Base-by-base conservation (phyloP, 2,888 invertebrate species). In the Ommatoiulus sabulosus region DNA sequence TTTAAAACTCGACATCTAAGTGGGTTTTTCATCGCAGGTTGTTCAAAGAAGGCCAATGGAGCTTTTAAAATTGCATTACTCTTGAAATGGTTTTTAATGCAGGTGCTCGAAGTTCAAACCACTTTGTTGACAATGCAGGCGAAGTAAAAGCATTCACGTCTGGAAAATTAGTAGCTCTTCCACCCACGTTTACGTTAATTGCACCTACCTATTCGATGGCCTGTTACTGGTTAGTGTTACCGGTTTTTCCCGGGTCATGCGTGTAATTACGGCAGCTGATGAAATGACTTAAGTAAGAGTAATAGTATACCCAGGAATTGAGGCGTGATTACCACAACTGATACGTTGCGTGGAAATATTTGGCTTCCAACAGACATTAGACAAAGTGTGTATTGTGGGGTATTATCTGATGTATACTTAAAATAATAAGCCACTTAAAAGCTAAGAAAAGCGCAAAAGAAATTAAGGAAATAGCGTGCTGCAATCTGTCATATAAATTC, bases 11-110 rank as follows among this genome's bases (percentile, higher is more conserved):
- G 24, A 35, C 8, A 80, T 80, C 80, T 80, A 80, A 80, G 80
- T 80, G 80, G 80, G 80, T 80, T 80, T 80, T 80, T 80, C 80
- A 80, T 80, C 80, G 80, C 80, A 80, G 80, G 80, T 80, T 80
- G 80, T 80, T 80, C 80, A 80, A 80, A 80, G 80, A 80, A 80
- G 80, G 80, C 80, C 80, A 80, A 80, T 80, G 80, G 24, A 80
- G 80, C 80, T 80, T 80, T 80, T 80, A 80, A 80, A 80, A 80
- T 80, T 80, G 80, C 80, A 80, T 80, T 80, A 80, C 80, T 80
- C 80, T 80, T 20, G 80, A 80, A 80, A 80, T 80, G 80, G 80
- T 80, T 80, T 80, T 80, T 80, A 80, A 80, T 80, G 80, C 80
- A 80, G 80, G 80, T 80, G 80, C 80, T 80, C 35, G 8, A 35